Conservation (phyloP, 2,888 invertebrate genomes). For the Calliopum simillimum region DNA sequence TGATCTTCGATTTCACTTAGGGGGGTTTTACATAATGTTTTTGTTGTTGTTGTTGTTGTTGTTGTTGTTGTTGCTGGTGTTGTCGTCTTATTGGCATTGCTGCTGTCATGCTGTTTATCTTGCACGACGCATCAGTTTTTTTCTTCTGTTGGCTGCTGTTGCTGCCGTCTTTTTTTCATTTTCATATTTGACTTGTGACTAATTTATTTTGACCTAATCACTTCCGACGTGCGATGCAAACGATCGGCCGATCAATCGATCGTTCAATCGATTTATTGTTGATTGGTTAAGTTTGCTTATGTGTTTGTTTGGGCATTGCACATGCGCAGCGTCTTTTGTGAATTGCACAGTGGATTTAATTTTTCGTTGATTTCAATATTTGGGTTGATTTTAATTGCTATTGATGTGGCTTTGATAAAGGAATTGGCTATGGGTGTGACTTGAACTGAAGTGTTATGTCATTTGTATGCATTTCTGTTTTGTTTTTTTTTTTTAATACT, state of each 20-base stretch:
- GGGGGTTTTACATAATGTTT: slow-evolving; percentile 7
- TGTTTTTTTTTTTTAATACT: too few species aligned
- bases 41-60: slow-evolving; percentile 17
- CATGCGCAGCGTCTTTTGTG: slow-evolving; percentile 42
- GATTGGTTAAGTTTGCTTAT: too few species aligned
- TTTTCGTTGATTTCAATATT: background rate
- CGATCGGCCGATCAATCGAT: too few species aligned
- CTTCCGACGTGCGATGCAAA: slow-evolving; percentile 54
- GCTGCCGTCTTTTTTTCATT: slow-evolving; percentile 25
- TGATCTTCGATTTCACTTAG: slow-evolving; percentile 56
- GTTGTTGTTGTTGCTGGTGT: slow-evolving; percentile 30
- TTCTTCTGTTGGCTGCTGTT: slow-evolving; percentile 27
- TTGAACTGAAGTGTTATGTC: too few species aligned
- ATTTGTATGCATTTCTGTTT: too few species aligned
- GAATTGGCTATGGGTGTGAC: too few species aligned
- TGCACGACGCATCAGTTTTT: slow-evolving; percentile 1
- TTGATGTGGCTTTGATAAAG: too few species aligned
- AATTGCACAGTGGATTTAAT: background rate
- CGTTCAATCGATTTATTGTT: too few species aligned
- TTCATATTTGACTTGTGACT: slow-evolving; percentile 25
- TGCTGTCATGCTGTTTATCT: slow-evolving; percentile 1
- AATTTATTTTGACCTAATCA: slow-evolving; percentile 53
- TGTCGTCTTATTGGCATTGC: too few species aligned
- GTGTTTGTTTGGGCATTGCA: too few species aligned
- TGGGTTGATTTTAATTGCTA: too few species aligned